These are phyloP conservation scores for Latrodectus hesperus DNA, from an alignment of 2,888 invertebrate species.

Conservation along the genomic window DNA sequence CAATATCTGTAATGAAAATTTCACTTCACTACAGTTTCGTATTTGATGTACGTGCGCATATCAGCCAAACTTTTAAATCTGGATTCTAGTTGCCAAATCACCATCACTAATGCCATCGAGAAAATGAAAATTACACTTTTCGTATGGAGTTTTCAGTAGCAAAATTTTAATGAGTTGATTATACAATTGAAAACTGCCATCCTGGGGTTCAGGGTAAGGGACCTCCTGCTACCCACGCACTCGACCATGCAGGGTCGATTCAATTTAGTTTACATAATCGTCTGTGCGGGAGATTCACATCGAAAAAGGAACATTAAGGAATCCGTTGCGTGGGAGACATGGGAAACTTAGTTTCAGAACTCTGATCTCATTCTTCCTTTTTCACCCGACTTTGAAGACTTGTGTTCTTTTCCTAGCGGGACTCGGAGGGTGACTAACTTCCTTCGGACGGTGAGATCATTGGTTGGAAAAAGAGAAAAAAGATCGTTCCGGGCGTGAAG, in stretches of 20 bases:
- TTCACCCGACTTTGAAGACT: neutral
- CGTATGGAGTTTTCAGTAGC: too few species aligned
- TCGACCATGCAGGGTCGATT: neutral
- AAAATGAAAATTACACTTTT: too few species aligned
- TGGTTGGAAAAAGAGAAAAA: conserved; percentile 8
- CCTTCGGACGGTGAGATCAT: conserved; percentile 33
- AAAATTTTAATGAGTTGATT: too few species aligned
- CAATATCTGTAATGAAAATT: too few species aligned
- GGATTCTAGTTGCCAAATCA: too few species aligned
- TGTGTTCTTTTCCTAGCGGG: neutral
- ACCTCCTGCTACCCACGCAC: neutral
- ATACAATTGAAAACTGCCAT: too few species aligned
- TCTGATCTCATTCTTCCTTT: neutral
- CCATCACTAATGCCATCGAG: too few species aligned
- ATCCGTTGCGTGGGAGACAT: neutral
- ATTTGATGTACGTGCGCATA: too few species aligned
- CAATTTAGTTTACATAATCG: conserved; percentile 1
- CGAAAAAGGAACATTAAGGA: neutral
- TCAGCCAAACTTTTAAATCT: too few species aligned
- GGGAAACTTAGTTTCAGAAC: neutral
- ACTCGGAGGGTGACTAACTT: conserved; percentile 26
- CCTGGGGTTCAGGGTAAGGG: too few species aligned
- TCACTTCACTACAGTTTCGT: too few species aligned
- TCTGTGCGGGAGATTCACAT: neutral
- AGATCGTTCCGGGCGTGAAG: neutral